Percentiles rank a stretch among this genome's conserved stretches.
Conservation (phyloP, 2,888 invertebrate genomes). For the Acrocera orbiculus region DNA sequence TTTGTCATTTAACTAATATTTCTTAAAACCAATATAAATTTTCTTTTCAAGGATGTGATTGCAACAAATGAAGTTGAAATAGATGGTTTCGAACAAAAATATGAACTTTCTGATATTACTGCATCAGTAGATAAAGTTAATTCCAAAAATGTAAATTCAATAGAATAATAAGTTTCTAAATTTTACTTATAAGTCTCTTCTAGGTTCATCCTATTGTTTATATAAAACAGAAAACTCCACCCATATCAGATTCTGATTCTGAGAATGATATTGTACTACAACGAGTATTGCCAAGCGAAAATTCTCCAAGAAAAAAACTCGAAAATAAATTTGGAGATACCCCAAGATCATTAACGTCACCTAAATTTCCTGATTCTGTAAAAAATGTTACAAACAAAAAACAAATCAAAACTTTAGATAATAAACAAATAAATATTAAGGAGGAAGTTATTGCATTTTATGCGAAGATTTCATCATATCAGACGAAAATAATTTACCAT, state of each 20-base stretch:
- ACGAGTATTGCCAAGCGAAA: no score
- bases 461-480: slow-evolving; percentile 21
- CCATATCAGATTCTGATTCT: no score
- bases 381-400: no score
- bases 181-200: background rate
- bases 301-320: no score
- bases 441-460: slow-evolving; percentile 20
- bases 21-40: background rate
- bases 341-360: no score
- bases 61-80: slow-evolving; percentile 4
- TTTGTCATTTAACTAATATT: background rate
- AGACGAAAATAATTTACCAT: slow-evolving; percentile 20
- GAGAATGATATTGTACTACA: no score
- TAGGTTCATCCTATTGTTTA: slow-evolving; percentile 8
- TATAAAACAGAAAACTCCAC: slow-evolving; percentile 4
- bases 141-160: background rate
- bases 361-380: no score
- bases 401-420: no score
- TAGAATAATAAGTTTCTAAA: background rate
- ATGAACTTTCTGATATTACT: no score
- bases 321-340: no score
- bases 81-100: slow-evolving; percentile 1
- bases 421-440: background rate
- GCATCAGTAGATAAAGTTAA: slow-evolving; percentile 1
- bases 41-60: background rate